Base-by-base conservation (phyloP, 1,140 invertebrate species). In the Chelonus insularis region DNA sequence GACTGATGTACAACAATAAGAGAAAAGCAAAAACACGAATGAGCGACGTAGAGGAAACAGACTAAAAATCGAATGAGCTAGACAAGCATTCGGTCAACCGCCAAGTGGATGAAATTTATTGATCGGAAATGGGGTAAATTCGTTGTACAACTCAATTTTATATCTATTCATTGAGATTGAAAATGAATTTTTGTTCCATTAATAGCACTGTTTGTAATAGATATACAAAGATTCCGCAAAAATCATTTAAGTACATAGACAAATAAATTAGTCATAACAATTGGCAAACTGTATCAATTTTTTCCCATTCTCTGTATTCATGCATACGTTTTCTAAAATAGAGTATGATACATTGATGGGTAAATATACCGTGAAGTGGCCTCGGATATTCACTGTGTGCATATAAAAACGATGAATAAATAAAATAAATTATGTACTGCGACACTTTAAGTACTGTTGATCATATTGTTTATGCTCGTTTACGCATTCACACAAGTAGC, bases 381-480 rank as follows among this genome's bases (percentile, higher is more conserved):
- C 45, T 52, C 16, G 36, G 51, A 58, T 51, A 4, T 32, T 57
- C 54, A 45, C 36, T 20, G 16, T 50, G 43, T 63, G 57, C 41
- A 56, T 48, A 29, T 39, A 23, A 11, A 51, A 20, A 41, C 57
- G 62, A 64, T 58, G 62, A 56, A 66, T 63, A 68, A 66, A 70
- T 64, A 55, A 66, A 66, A 68, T 68, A 70, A 72, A 67, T 69
- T 65, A 70, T 64, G 57, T 59, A 68, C 41, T 60, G 50, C 48
- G 50, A 62, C 47, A 60, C 50, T 62, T 71, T 48, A 32, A 60
- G 59, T 50, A 65, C 60, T 43, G 54, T 56, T 41, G 47, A 45
- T 58, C 47, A 5, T 25, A 9, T 20, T 9, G 36, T 34, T 43
- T 18, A 48, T 37, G 32, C 45, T 48, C 21, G 18, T 41, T 37